A percentile compares a stretch with the other conserved stretches of the same genome.
These are phyloP conservation scores for Colossoma macropomum DNA, from an alignment of 2,113 vertebrate species.

Conservation along the genomic window DNA sequence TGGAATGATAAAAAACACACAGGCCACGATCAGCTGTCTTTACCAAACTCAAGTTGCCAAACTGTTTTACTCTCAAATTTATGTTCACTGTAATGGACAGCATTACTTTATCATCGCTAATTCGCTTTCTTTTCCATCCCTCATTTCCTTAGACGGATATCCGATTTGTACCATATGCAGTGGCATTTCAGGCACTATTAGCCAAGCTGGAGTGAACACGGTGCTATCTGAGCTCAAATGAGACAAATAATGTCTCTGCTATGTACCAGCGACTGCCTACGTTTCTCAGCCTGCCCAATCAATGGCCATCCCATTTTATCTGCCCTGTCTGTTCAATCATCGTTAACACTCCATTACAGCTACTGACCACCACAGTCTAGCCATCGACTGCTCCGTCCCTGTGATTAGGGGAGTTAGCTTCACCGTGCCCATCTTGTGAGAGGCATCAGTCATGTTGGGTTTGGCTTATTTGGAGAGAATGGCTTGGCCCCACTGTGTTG, in stretches of 20 bases:
- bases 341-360: conserved; percentile 17
- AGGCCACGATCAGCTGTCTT: not conserved
- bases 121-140: conserved; percentile 2
- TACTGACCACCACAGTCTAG: conserved; percentile 13
- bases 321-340: conserved; percentile 25
- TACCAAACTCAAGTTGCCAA: not conserved
- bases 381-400: conserved; percentile 14
- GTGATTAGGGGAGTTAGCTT: not conserved
- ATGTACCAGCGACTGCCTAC: not conserved
- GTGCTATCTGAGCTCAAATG: not conserved
- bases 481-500: not conserved
- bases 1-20: not conserved
- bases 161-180: conserved; percentile 29
- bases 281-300: not conserved
- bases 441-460: not conserved
- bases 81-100: not conserved
- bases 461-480: not conserved
- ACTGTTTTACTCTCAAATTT: not conserved
- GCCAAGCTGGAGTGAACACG: not conserved
- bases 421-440: not conserved
- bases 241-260: conserved; percentile 36
- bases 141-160: conserved; percentile 24
- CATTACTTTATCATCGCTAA: not conserved
- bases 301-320: conserved; percentile 29
- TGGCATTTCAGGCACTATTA: conserved; percentile 42